These are phyloP conservation scores for Brachionus plicatilis DNA, from an alignment of 1,140 invertebrate genomes.

Conservation along the genomic window DNA sequence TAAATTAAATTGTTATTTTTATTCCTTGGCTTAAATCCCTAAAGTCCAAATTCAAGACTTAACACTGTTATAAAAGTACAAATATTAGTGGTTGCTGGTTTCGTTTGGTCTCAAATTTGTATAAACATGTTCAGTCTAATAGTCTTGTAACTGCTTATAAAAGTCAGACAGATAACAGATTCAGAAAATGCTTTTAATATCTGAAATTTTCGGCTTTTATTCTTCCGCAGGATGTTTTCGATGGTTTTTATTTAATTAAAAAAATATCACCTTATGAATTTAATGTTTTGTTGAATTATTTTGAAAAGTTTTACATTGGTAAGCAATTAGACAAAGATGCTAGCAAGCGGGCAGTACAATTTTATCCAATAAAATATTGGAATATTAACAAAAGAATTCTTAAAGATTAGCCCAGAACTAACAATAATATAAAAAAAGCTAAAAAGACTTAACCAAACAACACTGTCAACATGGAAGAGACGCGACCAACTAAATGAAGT, in stretches of 20 bases:
- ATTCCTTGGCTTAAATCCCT: too few relatives aligned
- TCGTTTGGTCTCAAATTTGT: background rate
- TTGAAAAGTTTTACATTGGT: constrained; percentile 22
- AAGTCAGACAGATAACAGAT: background rate
- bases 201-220: background rate
- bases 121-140: background rate
- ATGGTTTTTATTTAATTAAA: background rate
- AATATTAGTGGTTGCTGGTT: background rate
- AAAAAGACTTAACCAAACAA: too few relatives aligned
- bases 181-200: background rate
- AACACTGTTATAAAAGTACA: background rate
- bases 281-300: background rate
- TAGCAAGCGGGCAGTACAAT: too few relatives aligned
- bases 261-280: background rate
- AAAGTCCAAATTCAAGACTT: too few relatives aligned
- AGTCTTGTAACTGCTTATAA: background rate
- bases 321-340: background rate
- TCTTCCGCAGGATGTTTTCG: background rate
- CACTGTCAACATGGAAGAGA: too few relatives aligned
- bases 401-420: constrained; percentile 8
- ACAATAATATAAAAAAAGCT: background rate
- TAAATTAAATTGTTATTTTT: too few relatives aligned
- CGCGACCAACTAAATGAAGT: too few relatives aligned
- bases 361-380: background rate
- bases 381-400: background rate